Conservation (phyloP, 1,140 invertebrate species). For the Cyclargus thomasi region DNA sequence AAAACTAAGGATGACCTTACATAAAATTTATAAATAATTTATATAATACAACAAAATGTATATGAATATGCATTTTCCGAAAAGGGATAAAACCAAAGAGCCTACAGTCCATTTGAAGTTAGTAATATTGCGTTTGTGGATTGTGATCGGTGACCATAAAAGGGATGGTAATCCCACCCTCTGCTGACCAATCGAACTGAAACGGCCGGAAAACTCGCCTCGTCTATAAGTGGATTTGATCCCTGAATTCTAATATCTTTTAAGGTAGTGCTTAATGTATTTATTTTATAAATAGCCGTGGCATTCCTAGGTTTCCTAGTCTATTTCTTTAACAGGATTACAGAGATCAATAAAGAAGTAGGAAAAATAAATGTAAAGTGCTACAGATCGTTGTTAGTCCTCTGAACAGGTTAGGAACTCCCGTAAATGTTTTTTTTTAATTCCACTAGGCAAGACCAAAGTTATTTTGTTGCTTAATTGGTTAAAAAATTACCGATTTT, state of each 20-base stretch:
- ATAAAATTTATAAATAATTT: too few relatives aligned
- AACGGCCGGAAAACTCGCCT: slow-evolving; percentile 21
- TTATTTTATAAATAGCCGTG: slow-evolving; percentile 7
- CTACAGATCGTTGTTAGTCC: too few relatives aligned
- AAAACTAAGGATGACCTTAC: too few relatives aligned
- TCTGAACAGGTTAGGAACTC: too few relatives aligned
- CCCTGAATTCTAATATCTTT: slow-evolving; percentile 11
- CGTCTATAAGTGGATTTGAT: slow-evolving; percentile 19
- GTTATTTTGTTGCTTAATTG: too few relatives aligned
- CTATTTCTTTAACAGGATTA: not conserved
- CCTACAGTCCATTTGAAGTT: slow-evolving; percentile 23
- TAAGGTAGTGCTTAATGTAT: slow-evolving; percentile 6
- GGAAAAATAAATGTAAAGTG: too few relatives aligned
- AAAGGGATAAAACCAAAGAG: slow-evolving; percentile 13
- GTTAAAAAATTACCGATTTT: too few relatives aligned
- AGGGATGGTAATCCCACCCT: slow-evolving; percentile 35
- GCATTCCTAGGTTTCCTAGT: not conserved
- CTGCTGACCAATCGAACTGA: slow-evolving; percentile 23
- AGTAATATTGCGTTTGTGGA: slow-evolving; percentile 31
- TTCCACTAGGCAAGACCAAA: too few relatives aligned
- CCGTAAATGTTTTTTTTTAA: too few relatives aligned
- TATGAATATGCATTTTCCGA: not conserved
- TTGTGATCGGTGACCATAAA: slow-evolving; percentile 37
- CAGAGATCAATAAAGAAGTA: too few relatives aligned
- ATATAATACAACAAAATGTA: slow-evolving; percentile 5